Conservation (phyloP, 2,113 vertebrate species). For the Gambusia holbrooki region DNA sequence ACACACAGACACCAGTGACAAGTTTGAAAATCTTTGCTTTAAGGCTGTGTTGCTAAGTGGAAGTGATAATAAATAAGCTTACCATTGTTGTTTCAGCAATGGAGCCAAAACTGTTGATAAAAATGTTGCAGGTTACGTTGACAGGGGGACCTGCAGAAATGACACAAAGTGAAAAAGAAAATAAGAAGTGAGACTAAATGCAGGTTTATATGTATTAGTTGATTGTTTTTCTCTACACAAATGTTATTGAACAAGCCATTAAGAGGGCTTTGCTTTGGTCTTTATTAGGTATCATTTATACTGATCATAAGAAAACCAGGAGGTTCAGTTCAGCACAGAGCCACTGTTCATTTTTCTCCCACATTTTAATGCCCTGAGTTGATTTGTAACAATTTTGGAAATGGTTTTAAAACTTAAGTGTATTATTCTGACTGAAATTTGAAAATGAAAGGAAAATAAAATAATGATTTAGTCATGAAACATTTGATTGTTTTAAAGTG, state of each 20-base stretch:
- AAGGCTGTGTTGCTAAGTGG: neutral
- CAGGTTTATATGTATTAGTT: neutral
- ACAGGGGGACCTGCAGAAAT: slow-evolving; percentile 89
- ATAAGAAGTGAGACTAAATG: slow-evolving; percentile 1
- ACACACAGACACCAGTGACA: neutral
- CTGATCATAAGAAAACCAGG: neutral
- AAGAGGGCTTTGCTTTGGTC: too few relatives aligned
- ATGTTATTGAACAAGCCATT: too few relatives aligned
- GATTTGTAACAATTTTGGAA: neutral
- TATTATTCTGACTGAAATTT: neutral
- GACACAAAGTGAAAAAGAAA: slow-evolving; percentile 5
- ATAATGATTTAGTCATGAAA: too few relatives aligned
- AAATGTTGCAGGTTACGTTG: slow-evolving; percentile 99
- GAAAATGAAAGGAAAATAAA: neutral
- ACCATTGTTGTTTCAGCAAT: slow-evolving; percentile 99
- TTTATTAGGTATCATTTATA: neutral
- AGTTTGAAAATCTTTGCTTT: neutral
- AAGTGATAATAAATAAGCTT: slow-evolving; percentile 65
- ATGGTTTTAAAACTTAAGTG: neutral
- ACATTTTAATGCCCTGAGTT: neutral
- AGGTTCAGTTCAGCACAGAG: neutral
- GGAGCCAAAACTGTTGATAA: slow-evolving; percentile 99
- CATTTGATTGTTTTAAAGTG: too few relatives aligned
- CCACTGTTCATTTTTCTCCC: neutral
- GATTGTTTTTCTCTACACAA: neutral